Conservation (phyloP, 2,888 invertebrate species). For the Drosophila ustulata region DNA sequence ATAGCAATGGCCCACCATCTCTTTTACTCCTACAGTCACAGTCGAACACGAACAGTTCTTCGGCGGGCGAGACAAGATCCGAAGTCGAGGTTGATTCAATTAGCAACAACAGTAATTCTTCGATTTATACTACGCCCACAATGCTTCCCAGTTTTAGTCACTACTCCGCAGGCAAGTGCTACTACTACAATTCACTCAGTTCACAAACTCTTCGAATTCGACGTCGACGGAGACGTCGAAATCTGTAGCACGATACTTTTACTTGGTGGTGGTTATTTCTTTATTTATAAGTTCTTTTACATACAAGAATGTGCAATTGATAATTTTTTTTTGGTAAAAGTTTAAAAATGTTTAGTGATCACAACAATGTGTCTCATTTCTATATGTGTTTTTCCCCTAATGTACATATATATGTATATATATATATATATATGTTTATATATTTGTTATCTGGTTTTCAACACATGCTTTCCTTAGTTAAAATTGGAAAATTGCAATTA, state of each 20-base stretch:
- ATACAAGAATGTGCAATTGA: background rate
- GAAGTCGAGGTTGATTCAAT: slow-evolving; percentile 55
- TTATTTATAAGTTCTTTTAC: background rate
- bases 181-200: slow-evolving; percentile 53
- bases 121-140: slow-evolving; percentile 86
- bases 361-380: no score
- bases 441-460: no score
- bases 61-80: slow-evolving; percentile 30
- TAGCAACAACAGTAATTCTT: slow-evolving; percentile 29
- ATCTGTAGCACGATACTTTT: slow-evolving; percentile 9
- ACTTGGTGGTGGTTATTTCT: slow-evolving; percentile 17
- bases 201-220: slow-evolving; percentile 11
- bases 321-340: no score
- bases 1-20: slow-evolving; percentile 67
- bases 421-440: no score
- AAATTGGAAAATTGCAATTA: no score
- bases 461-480: no score
- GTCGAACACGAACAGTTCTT: slow-evolving; percentile 83
- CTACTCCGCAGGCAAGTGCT: slow-evolving; percentile 88
- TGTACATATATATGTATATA: no score
- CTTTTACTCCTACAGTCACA: slow-evolving; percentile 88
- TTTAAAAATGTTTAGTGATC: no score
- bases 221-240: slow-evolving; percentile 2
- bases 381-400: no score
- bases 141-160: slow-evolving; percentile 90